Conservation (phyloP, 2,888 invertebrate species). For the Epinotia brunnichana region DNA sequence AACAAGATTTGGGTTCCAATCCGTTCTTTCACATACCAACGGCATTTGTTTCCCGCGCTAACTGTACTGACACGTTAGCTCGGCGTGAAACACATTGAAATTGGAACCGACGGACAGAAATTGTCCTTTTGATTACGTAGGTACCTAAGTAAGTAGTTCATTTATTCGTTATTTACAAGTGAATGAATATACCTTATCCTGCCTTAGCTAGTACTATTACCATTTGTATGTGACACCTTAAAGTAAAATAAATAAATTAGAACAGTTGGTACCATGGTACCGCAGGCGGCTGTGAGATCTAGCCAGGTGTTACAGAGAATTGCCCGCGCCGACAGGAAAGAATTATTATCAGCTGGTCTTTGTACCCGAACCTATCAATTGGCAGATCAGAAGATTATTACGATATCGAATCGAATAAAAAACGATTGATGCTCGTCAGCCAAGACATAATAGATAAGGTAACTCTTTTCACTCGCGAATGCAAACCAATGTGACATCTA, state of each 20-base stretch:
- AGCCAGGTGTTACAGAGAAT: conserved; percentile 24
- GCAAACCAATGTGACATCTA: not conserved
- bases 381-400: conserved; percentile 24
- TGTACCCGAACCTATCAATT: conserved; percentile 16
- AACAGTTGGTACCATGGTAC: conserved; percentile 1
- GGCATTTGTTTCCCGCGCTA: no score
- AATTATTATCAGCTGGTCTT: conserved; percentile 17
- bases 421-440: not conserved
- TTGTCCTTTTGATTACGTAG: no score
- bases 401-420: conserved; percentile 16
- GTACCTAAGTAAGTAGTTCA: no score
- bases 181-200: not conserved
- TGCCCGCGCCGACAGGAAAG: conserved; percentile 9
- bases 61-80: no score
- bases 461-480: not conserved
- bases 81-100: no score
- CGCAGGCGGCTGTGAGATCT: conserved; percentile 1
- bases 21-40: no score
- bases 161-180: no score
- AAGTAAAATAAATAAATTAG: not conserved
- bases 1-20: no score
- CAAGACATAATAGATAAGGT: not conserved
- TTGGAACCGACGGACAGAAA: no score
- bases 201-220: not conserved
- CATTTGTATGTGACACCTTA: not conserved